Percentiles rank a stretch among this genome's conserved stretches.
phyloP scores from a whole-genome alignment of 2,888 invertebrate species.

The Cephonodes hylas region DNA sequence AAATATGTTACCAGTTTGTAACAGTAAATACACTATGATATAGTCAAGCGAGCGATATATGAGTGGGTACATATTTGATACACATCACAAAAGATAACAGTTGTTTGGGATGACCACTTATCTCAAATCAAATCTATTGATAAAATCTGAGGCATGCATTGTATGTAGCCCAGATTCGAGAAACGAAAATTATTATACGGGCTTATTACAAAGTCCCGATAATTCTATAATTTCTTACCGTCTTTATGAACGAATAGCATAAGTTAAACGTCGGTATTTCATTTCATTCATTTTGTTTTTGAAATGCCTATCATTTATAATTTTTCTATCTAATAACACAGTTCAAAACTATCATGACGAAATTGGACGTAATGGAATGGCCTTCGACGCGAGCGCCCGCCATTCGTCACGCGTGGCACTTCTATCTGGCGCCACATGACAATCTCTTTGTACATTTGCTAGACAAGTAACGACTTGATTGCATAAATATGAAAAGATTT shows the following conservation, averaged over 20 bases:
- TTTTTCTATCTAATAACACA: slow-evolving; percentile 16
- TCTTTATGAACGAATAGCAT: too few species aligned
- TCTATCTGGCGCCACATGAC: slow-evolving; percentile 40
- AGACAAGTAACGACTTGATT: slow-evolving; percentile 8
- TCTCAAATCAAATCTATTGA: not conserved
- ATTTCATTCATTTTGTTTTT: too few species aligned
- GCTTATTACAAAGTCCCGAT: not conserved
- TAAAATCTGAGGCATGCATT: not conserved
- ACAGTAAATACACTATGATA: not conserved
- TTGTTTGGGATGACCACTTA: not conserved
- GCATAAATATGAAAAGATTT: not conserved
- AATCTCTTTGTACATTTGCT: slow-evolving; percentile 18
- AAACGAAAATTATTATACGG: not conserved
- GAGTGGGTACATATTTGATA: not conserved
- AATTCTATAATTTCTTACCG: not conserved
- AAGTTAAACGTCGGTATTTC: too few species aligned
- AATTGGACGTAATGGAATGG: slow-evolving; percentile 53
- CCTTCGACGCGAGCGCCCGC: slow-evolving; percentile 50
- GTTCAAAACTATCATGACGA: slow-evolving; percentile 36
- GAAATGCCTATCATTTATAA: too few species aligned
- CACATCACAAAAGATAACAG: not conserved
- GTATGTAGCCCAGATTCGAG: not conserved
- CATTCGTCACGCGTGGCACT: slow-evolving; percentile 27
- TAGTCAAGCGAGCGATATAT: not conserved
- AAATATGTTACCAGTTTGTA: not conserved